Evolutionary conservation across 2,888 invertebrate species (phyloP), one percentile per base, ranked within the genome.

Genomic region (Theretra japonica): DNA sequence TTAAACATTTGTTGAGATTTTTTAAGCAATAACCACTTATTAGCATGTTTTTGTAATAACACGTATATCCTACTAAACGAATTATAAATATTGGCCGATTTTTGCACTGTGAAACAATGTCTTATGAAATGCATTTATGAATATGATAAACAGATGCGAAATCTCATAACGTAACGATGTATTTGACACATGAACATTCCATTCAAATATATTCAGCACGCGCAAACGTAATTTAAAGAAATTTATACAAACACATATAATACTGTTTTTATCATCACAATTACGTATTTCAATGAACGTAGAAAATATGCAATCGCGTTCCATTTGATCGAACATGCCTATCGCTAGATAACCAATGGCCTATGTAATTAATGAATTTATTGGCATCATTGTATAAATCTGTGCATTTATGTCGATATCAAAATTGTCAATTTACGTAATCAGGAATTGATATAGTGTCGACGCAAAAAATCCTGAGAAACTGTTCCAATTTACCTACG

Each of bases 301-400:
- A 80, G 76, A 81, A 80, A 82, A 80, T 82, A 81, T 85, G 85
- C 84, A 88, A 82, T 79, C 80, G 82, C 83, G 82, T 82, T 80
- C 73, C 84, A 87, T 84, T 81, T 83, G 80, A 79, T 74, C 84
- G 79, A 77, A 80, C 84, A 81, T 78, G 76, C 78, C 79, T 76
- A 83, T 82, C 78, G 77, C 86, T 86, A 86, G 80, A 82, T 86
- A 83, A 76, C 72, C 85, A 85, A 77, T 84, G 83, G 83, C 79
- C 85, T 84, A 80, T 80, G 79, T 82, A 83, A 83, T 82, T 76
- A 78, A 80, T 80, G 21, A 23, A 65, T 65, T 41, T 65, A 48
- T 65, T 65, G 65, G 23, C 23, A 25, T n/a, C 58, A 69, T 73
- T 72, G 58, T 41, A 33, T 21, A 72, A 73, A 78, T 79, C 76